Evolutionary conservation across 1,140 invertebrate genomes (phyloP), one percentile per base, ranked within the genome.

Genomic region (Nebria ingens): DNA sequence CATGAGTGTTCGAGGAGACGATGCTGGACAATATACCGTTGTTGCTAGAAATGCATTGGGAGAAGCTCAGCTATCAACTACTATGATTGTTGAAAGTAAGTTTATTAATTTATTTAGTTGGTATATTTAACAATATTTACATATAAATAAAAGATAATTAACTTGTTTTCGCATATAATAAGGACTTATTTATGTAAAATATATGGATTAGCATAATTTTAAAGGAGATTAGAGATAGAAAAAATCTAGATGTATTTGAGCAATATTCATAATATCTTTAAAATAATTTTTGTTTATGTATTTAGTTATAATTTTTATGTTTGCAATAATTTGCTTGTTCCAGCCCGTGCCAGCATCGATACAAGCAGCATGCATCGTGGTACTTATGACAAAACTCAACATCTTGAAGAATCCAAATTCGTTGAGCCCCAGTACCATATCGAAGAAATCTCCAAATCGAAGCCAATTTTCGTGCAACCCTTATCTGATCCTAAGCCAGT

Each of bases 361-460:
- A 94, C 89, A 38, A 84, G 82, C 61, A 91, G 84, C 64, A 93
- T 93, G 82, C 90, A 91, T 64, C 81, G 80, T 61, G 83, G 82
- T 22, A 81, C 90, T 21, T 87, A 86, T 61, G 89, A 93, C 65
- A 92, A 93, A 69, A 92, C 94, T 34, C 82, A 87, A 65, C 83
- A 86, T 38, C 75, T 97, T 61, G 93, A 97, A 72, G 84, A 85
- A 61, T 83, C 83, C 0, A 87, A 87, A 68, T 90, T 92, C 67
- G 79, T 88, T 23, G 89, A 93, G 62, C 89, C 89, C 1, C 86
- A 87, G 59, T 92, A 93, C 65, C 80, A 90, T 54, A 91, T 94
- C 65, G 89, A 94, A 73, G 92, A 96, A 74, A 89, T 91, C 52
- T 91, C 90, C 6, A 93, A 93, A 73, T 93, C 91, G 0, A 93